These are phyloP conservation scores for Cyprinodon brontotheroides DNA, from an alignment of 2,113 vertebrate species.

Conservation along the genomic window DNA sequence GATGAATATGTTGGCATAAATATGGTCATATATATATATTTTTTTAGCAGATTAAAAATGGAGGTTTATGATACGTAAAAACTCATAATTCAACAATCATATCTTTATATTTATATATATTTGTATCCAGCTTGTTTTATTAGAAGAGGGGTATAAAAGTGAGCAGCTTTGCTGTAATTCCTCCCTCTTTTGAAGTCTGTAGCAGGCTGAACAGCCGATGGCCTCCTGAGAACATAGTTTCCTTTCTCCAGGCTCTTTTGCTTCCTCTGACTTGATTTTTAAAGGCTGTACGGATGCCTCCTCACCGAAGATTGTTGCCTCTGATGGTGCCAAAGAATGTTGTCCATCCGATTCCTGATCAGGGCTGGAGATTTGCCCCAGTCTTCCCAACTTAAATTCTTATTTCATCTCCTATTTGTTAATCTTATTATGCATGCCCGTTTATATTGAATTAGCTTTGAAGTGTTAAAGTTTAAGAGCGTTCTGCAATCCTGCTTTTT, in stretches of 20 bases:
- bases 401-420: background rate
- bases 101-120: too few species aligned
- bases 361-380: too few species aligned
- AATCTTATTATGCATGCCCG: too few species aligned
- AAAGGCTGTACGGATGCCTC: background rate
- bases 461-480: too few species aligned
- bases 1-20: too few species aligned
- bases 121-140: background rate
- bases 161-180: background rate
- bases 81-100: too few species aligned
- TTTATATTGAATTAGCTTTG: too few species aligned
- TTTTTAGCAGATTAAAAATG: too few species aligned
- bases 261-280: background rate
- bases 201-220: background rate
- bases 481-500: background rate
- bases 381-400: background rate
- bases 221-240: background rate
- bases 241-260: background rate
- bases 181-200: background rate
- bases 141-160: background rate
- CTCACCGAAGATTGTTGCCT: background rate
- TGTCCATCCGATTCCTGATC: background rate
- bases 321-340: background rate
- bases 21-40: too few species aligned
- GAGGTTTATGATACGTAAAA: too few species aligned